Evolutionary conservation across 2,113 vertebrate species (phyloP).

Genomic region (Ranitomeya variabilis): DNA sequence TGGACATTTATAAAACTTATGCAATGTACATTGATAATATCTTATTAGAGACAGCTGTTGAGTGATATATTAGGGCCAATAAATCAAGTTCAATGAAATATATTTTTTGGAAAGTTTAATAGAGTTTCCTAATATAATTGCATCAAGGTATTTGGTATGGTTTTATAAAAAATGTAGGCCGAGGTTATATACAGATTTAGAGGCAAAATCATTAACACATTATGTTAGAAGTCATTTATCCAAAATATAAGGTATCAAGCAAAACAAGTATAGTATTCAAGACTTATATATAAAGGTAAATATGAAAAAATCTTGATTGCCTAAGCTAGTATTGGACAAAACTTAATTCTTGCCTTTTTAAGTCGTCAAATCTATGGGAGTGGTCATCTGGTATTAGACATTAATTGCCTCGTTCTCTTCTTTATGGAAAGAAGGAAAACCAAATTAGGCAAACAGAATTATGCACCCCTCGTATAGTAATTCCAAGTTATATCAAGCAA

Average conservation of each 20-base stretch:
- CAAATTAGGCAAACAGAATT: too few relatives aligned
- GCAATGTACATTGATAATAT: conserved; percentile 38
- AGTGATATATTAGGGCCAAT: conserved; percentile 18
- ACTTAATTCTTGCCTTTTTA: too few relatives aligned
- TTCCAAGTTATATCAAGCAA: too few relatives aligned
- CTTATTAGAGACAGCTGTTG: conserved; percentile 44
- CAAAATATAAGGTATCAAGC: neutral
- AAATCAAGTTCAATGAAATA: conserved; percentile 35
- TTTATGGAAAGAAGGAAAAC: too few relatives aligned
- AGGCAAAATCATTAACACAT: neutral
- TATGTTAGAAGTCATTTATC: neutral
- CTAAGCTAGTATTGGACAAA: too few relatives aligned
- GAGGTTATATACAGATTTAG: neutral
- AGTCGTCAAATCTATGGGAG: too few relatives aligned
- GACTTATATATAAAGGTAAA: too few relatives aligned
- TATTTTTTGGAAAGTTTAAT: conserved; percentile 25
- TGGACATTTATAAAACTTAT: conserved; percentile 44
- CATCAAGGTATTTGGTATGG: neutral
- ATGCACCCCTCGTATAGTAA: too few relatives aligned
- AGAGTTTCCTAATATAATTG: conserved; percentile 1
- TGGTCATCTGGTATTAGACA: too few relatives aligned
- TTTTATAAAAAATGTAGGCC: neutral
- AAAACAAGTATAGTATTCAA: neutral
- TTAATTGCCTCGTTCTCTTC: too few relatives aligned
- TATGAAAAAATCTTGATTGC: too few relatives aligned